Evolutionary conservation across 2,797 vertebrate genomes (phyloP), one percentile per base, ranked within the genome.

Genomic region (Phrynocephalus forsythii): DNA sequence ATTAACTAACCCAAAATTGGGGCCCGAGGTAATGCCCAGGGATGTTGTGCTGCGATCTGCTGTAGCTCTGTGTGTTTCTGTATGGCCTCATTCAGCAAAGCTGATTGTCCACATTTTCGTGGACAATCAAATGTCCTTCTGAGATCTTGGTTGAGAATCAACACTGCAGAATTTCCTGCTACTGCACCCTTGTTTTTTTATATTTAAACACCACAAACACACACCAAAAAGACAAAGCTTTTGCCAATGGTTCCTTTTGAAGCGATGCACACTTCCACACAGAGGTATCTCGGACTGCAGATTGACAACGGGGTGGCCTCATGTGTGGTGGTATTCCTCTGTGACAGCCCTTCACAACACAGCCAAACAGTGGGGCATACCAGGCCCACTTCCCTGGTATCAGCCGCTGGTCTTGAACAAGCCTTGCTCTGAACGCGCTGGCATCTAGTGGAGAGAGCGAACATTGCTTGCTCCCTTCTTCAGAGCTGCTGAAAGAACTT

Each of bases 391-490:
- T 84, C 44, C 87, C 24, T 60, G 52, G 66, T 91, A 72, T 52
- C 88, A 89, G 20, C 76, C 30, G 30, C 69, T 92, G 82, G 85
- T 88, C 88, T 82, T 90, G 78, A 91, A 20, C 30, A 72, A 50
- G 82, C 86, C 91, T 86, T 91, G 92, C 87, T 86, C 95, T 93
- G 90, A 88, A 92, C 75, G 92, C 89, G 94, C 88, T 67, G 89
- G 94, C 95, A 96, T 92, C 95, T 96, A 94, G 95, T 95, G 95
- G 94, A 87, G 93, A 71, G 67, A 93, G 87, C 82, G 91, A 84
- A 92, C 92, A 95, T 94, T 96, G 93, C 83, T 9, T 7, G 91
- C 86, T 84, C 86, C 93, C 93, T 20, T 56, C 60, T n/a, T 48
- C 83, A 48, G 50, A 56, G 28, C 50, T 15, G 67, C 16, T 1